Base-by-base conservation (phyloP, 2,113 vertebrate genomes). In the Planiliza haematocheilus region DNA sequence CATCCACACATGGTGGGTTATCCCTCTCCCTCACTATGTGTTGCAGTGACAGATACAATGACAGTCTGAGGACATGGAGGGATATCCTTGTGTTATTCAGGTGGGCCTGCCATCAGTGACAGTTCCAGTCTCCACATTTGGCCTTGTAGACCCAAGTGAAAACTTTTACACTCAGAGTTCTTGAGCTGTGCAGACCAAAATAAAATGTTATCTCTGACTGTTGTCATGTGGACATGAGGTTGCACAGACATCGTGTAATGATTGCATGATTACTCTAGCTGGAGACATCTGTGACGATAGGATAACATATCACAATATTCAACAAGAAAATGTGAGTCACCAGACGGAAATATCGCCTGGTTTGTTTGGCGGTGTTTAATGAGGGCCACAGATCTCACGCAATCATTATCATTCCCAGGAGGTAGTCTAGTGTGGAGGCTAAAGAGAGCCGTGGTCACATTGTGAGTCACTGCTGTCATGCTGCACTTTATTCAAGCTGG, bases 1-100 rank as follows among this genome's bases (percentile, higher is more conserved):
- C 52, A 69, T 59, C 58, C 51, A 63, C 62, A 58, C 37, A 68
- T 10, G 21, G 58, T 16, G 36, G 39, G 59, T 75, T 70, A 60
- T 34, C 36, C 37, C 7, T 51, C 57, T 20, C 17, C 30, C 38
- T 20, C 24, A 18, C 21, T 17, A 38, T 63, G 57, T 16, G 8
- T 57, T 18, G 45, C 4, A 21, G 8, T 17, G 38, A 17, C 63
- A 59, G 7, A 51, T 24, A 58, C 5, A 30, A n/a, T 16, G 37
- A 20, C 61, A 46, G 49, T 60, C 41, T 76, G 50, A 60, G 10
- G 63, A 43, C 42, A 59, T 12, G 16, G 12, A 55, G 60, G 20
- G 17, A 36, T 49, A 30, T 71, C 39, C 37, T 42, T 65, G 36
- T 69, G 18, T 64, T 49, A 53, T 8, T 58, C 51, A 51, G 56